A percentile compares a stretch with the other conserved stretches of the same genome.
These are phyloP conservation scores for Styela clava DNA, from an alignment of 23 tunicate genomes.

Conservation along the genomic window DNA sequence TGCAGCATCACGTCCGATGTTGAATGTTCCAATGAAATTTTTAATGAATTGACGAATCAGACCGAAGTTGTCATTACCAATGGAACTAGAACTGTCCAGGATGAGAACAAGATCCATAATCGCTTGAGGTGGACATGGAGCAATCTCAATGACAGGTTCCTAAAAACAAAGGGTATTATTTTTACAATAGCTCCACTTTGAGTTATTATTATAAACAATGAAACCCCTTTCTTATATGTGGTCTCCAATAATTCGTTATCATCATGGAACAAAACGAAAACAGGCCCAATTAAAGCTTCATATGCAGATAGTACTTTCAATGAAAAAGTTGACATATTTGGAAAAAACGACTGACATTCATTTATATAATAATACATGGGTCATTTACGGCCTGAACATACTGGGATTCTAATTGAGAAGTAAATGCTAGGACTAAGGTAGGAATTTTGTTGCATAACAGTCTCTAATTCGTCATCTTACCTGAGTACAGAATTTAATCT, in stretches of 20 bases:
- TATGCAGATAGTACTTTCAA: no score
- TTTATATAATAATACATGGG: no score
- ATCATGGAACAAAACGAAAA: no score
- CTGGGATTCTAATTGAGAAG: no score
- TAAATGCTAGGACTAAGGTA: no score
- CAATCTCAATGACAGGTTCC: slow-evolving; percentile 3
- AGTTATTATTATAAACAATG: neutral
- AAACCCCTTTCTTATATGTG: no score
- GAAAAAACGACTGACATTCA: no score
- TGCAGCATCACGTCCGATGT: slow-evolving; percentile 36
- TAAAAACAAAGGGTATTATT: neutral
- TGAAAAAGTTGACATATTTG: no score
- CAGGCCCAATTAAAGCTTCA: no score
- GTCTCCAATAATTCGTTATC: no score
- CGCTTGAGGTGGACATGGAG: slow-evolving; percentile 61
- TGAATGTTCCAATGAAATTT: slow-evolving; percentile 42
- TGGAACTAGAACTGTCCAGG: slow-evolving; percentile 73
- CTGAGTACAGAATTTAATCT: slow-evolving; percentile 56
- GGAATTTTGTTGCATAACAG: no score
- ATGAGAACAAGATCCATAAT: slow-evolving; percentile 75
- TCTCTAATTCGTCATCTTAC: neutral
- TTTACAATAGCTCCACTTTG: neutral
- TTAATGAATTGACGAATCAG: slow-evolving; percentile 36
- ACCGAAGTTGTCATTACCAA: slow-evolving; percentile 57
- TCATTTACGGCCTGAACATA: no score